Evolutionary conservation across 2,113 vertebrate species (phyloP).

Genomic region (Chloebia gouldiae): DNA sequence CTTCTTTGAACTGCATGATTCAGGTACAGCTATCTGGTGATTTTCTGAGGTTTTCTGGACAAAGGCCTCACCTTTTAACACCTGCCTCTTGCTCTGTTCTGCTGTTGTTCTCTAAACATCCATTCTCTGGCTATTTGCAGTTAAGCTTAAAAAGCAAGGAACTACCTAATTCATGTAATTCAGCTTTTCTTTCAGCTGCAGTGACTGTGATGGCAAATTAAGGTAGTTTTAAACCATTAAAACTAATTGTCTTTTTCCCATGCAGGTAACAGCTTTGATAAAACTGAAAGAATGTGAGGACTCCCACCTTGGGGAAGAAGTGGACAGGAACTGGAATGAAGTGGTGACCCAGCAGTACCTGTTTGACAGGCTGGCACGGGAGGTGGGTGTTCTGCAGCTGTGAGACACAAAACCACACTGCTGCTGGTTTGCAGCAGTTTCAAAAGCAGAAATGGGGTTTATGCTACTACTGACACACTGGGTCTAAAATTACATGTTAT

Average conservation of each 20-base stretch:
- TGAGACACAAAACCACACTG: rapidly evolving
- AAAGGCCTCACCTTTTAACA: not conserved
- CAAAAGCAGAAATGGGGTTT: not conserved
- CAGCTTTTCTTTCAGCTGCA: not conserved
- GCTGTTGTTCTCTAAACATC: not conserved
- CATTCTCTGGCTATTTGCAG: not conserved
- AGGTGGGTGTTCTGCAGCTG: conserved; percentile 73
- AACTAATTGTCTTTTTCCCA: not conserved
- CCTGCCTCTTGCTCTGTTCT: not conserved
- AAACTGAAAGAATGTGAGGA: conserved; percentile 96
- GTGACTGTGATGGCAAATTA: not conserved
- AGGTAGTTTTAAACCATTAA: not conserved
- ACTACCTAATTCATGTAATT: not conserved
- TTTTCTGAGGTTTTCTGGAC: not conserved
- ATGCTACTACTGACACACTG: not conserved
- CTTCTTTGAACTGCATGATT: not conserved
- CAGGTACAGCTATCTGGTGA: rapidly evolving
- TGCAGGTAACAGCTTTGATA: conserved; percentile 87
- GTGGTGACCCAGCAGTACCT: conserved; percentile 93
- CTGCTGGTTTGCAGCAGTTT: not conserved
- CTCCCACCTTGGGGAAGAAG: conserved; percentile 93
- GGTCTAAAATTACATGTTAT: not conserved
- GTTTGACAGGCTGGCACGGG: conserved; percentile 86
- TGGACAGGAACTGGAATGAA: conserved; percentile 95
- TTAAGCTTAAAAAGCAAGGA: not conserved